Evolutionary conservation across 1,140 invertebrate species (phyloP), one percentile per base, ranked within the genome.

Genomic region (Papilio aristodemus): DNA sequence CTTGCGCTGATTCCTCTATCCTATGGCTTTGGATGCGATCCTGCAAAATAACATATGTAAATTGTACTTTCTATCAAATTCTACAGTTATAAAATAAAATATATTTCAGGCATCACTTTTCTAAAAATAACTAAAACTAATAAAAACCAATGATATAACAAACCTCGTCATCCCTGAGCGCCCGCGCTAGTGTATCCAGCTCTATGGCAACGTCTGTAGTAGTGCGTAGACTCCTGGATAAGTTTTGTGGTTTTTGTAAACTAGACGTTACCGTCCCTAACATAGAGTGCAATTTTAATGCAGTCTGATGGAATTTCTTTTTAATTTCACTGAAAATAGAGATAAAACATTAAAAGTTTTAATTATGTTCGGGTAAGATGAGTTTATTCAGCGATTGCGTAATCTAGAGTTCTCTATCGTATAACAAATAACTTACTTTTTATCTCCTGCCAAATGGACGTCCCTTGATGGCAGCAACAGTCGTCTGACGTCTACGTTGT

Each of bases 1-100:
- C 76, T 54, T 81, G 71, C 0, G 73, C 67, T 0, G 80, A 78
- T 46, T 90, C 81, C 17, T 87, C 85, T 58, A 85, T 82, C 27
- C 70, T 79, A 17, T 78, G 76, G 27, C 70, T 79, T 19, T 79
- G 75, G 7, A 80, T 68, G 4, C 77, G 70, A 60, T 83, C 77
- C 85, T 86, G 54, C 22, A 36, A 73, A 39, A 32, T 25, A 11
- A 59, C 4, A n/a, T n/a, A n/a, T n/a, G n/a, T n/a, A n/a, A n/a
- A n/a, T n/a, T n/a, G n/a, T n/a, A n/a, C n/a, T n/a, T n/a, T n/a
- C n/a, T n/a, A n/a, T n/a, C n/a, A n/a, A n/a, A n/a, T n/a, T n/a
- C n/a, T n/a, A n/a, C n/a, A n/a, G n/a, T n/a, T n/a, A n/a, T n/a
- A n/a, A n/a, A n/a, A n/a, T n/a, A n/a, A n/a, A n/a, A n/a, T n/a